A percentile compares a stretch with the other conserved stretches of the same genome.
These are phyloP conservation scores for Melieria crassipennis DNA, from an alignment of 2,888 invertebrate species.

Conservation along the genomic window DNA sequence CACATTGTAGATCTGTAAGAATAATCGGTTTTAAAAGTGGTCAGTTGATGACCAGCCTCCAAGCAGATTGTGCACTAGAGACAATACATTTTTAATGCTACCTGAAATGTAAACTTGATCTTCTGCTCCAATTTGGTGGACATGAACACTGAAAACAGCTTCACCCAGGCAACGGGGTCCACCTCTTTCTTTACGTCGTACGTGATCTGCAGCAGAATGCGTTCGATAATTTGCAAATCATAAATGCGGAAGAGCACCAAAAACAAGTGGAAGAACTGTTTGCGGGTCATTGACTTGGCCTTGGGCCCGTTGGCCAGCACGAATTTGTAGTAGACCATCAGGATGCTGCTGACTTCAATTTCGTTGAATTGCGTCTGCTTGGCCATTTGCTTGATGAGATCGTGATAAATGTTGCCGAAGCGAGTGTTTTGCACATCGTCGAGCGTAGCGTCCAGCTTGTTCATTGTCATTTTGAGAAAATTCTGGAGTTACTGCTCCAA, in stretches of 20 bases:
- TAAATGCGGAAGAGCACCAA: conserved; percentile 77
- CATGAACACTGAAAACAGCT: conserved; percentile 75
- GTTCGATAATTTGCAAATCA: conserved; percentile 74
- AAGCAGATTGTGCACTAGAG: too few species aligned
- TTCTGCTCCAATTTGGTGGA: conserved; percentile 75
- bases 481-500: too few species aligned
- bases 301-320: conserved; percentile 64
- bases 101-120: conserved; percentile 74
- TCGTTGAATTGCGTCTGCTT: conserved; percentile 71
- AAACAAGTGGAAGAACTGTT: conserved; percentile 73
- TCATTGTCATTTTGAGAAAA: conserved; percentile 46
- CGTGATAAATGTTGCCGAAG: conserved; percentile 71
- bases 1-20: conserved; percentile 70
- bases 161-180: conserved; percentile 73
- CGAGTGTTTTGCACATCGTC: conserved; percentile 75
- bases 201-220: conserved; percentile 72
- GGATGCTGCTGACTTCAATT: conserved; percentile 70
- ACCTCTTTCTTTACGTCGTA: conserved; percentile 65
- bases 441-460: conserved; percentile 69
- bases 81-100: conserved; percentile 45
- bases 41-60: too few species aligned
- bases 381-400: conserved; percentile 69
- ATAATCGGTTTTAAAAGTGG: neutral
- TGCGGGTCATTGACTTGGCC: conserved; percentile 64
- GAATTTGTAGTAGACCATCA: conserved; percentile 68